Conservation (phyloP, 2,113 vertebrate genomes). For the Embiotoca jacksoni region DNA sequence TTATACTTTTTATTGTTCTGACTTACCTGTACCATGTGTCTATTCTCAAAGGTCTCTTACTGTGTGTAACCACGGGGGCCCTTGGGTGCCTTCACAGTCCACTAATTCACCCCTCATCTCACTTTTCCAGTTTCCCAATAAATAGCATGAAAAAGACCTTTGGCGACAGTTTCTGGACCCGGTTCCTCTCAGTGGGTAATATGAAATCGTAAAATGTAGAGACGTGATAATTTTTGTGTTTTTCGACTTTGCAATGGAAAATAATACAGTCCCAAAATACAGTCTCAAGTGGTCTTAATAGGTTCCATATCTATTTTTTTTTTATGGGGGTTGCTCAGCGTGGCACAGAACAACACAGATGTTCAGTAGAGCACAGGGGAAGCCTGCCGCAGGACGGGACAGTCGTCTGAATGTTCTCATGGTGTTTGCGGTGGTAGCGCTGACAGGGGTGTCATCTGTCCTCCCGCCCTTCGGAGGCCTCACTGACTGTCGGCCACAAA, state of each 20-base stretch:
- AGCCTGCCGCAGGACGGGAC: constrained; percentile 5
- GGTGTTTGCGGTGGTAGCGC: constrained; percentile 51
- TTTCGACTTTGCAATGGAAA: constrained; percentile 59
- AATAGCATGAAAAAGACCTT: constrained; percentile 38
- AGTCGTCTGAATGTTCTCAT: constrained; percentile 48
- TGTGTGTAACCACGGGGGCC: constrained; percentile 12
- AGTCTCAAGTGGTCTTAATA: constrained; percentile 52
- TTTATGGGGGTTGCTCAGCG: constrained; percentile 22
- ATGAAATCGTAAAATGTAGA: constrained; percentile 50
- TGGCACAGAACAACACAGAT: constrained; percentile 47
- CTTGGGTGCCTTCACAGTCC: constrained; percentile 18
- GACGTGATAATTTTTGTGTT: constrained; percentile 54
- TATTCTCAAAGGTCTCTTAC: background rate
- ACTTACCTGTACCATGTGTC: background rate
- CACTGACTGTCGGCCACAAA: constrained; percentile 47
- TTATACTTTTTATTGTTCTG: background rate
- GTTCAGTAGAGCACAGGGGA: constrained; percentile 40
- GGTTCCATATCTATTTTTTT: constrained; percentile 64
- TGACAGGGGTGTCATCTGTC: constrained; percentile 69
- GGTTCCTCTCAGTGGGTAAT: constrained; percentile 33
- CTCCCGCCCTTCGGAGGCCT: constrained; percentile 12
- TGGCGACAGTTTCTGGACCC: constrained; percentile 40
- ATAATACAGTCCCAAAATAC: constrained; percentile 42
- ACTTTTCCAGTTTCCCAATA: constrained; percentile 55
- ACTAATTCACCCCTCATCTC: constrained; percentile 29